Evolutionary conservation across 2,113 vertebrate species (phyloP), one percentile per base, ranked within the genome.

Genomic region (Protomyctophum bolini): DNA sequence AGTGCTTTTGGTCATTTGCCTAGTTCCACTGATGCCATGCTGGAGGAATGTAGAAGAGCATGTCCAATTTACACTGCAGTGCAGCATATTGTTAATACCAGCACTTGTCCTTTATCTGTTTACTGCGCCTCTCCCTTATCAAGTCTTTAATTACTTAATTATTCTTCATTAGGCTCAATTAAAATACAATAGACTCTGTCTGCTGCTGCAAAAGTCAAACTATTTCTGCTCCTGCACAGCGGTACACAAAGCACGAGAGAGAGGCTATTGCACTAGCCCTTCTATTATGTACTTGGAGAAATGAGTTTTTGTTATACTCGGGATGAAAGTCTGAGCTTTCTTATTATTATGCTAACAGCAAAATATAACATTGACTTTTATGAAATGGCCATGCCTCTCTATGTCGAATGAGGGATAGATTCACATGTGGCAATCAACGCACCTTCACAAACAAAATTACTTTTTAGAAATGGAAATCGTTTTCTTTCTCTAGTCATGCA

Each of bases 401-500:
- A 83, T 80, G 89, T 90, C 70, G 84, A 82, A 72, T 83, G 83
- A 91, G 89, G 81, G 88, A 92, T 90, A 88, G 85, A 91, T 92
- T 93, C 91, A 92, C 91, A 89, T 84, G 87, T 91, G 86, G 91
- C 90, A 93, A 93, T 93, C 91, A 92, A 87, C 84, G 77, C 87
- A 90, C 89, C 90, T 88, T 91, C 84, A 79, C 89, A 87, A 90
- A 93, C 91, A 91, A 92, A 93, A 94, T 93, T 90, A 93, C 92
- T 91, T 92, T 90, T 93, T 87, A 92, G 92, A 92, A 93, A 93
- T 90, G 91, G 86, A 93, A 92, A 93, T 92, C 81, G 89, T 93
- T 92, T 92, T 92, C 91, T 91, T 93, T 93, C 89, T 92, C 90
- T 92, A 88, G 93, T 93, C 91, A 92, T 93, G 92, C 89, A 88